Base-by-base conservation (phyloP, 2,888 invertebrate species). In the Rhaphigaster nebulosa region DNA sequence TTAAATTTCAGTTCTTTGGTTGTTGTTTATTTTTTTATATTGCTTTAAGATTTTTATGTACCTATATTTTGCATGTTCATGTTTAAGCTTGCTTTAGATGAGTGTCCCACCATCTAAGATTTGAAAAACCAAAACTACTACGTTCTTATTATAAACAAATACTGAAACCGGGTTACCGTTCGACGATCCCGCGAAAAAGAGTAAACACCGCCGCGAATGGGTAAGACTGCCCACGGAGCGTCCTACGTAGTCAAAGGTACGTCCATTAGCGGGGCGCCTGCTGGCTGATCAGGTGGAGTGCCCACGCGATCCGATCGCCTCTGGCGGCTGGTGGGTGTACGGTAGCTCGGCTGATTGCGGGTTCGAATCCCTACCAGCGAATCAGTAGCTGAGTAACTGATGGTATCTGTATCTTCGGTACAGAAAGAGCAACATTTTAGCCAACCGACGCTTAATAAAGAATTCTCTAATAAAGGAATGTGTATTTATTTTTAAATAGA, bases 221-320 rank as follows among this genome's bases (percentile, higher is more conserved):
- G 3, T 13, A 84, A 0, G 45, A 1, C 80, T 84, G 80, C 80
- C 80, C 80, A 84, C 80, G 80, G 15, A 45, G 12, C 80, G 41
- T 41, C 80, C 80, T 84, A 84, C 80, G 80, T 84, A 45, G 38
- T 8, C 38, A 34, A 10, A 6, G 23, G 56, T 38, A 70, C 38
- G 80, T 80, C 80, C 80, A 84, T 84, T 84, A 84, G 38, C 5
- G 26, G 76, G 80, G 80, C 80, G 80, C 80, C 80, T 38, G 45
- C 80, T 18, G 80, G 0, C 23, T 45, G 80, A 45, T 45, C 38
- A 45, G 80, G 38, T 38, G 80, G n/a, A 84, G 41, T 26, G 80
- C 80, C 80, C 45, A 84, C 80, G 41, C 80, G 41, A 84, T 84
- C 41, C n/a, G 45, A 45, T 84, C 26, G 80, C 80, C 38, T 26